Evolutionary conservation across 2,888 invertebrate genomes (phyloP), one percentile per base, ranked within the genome.

Genomic region (Perizoma affinitatum): DNA sequence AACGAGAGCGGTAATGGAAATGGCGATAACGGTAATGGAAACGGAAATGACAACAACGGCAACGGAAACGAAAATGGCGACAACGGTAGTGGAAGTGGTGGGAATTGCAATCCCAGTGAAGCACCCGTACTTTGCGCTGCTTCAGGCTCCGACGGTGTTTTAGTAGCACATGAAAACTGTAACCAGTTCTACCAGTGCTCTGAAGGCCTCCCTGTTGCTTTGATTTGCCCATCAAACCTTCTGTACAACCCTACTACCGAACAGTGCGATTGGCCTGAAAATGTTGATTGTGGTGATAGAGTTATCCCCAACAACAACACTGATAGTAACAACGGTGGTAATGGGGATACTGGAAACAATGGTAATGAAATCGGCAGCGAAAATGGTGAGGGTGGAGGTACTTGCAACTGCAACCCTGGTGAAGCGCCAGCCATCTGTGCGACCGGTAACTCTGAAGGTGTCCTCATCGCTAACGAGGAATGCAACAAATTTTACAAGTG

Each of bases 401-500:
- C 66, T 22, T 71, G 75, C 36, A 73, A 77, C 54, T 73, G 73
- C 58, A 68, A 80, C 35, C 80, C 79, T 4, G 71, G 58, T 35
- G 70, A 79, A 63, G 82, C 81, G 4, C 73, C 74, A 0, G 63
- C 55, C 4, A 77, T 80, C 41, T 84, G 84, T 47, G 76, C 74
- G 5, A 66, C 61, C 35, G 59, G 66, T 0, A 72, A 65, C 0
- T 78, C 80, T 4, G 72, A 76, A 6, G 77, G 80, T 6, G 52
- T 69, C 4, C 62, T 80, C 1, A 67, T 83, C 0, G 80, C 79
- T 11, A 77, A 82, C 42, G 76, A 81, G 61, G 73, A 76, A 52
- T 83, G 83, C 59, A 77, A 79, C 51, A 68, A 79, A 54, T 84
- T 78, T 67, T 83, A 82, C 61, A 69, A 71, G 11, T 83, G 83